Evolutionary conservation across 2,113 vertebrate genomes (phyloP).

Genomic region (Isichthys henryi): DNA sequence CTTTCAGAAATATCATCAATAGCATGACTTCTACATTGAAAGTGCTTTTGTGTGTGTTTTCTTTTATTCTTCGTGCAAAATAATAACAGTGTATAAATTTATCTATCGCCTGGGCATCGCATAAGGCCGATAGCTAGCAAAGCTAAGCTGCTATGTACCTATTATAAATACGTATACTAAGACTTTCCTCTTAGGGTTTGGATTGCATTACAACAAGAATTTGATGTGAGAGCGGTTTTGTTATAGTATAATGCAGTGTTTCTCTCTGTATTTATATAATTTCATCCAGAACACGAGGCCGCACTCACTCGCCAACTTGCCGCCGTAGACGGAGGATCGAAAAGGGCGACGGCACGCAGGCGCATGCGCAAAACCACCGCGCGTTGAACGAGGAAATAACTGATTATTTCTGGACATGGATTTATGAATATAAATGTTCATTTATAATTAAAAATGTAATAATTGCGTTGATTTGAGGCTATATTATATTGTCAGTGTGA

Average conservation of each 20-base stretch:
- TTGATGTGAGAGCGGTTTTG: neutral
- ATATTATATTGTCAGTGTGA: neutral
- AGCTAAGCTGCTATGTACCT: neutral
- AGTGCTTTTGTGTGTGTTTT: neutral
- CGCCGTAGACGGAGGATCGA: neutral
- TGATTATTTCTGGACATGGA: neutral
- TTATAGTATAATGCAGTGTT: neutral
- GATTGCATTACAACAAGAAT: neutral
- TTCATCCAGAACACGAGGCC: neutral
- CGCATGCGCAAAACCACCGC: slow-evolving; percentile 3
- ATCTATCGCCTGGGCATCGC: neutral
- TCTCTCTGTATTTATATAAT: neutral
- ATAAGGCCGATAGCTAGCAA: neutral
- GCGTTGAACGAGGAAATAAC: neutral
- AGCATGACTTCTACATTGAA: neutral
- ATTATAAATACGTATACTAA: neutral
- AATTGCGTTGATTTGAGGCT: neutral
- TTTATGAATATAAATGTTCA: neutral
- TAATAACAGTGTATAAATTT: neutral
- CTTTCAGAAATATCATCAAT: neutral
- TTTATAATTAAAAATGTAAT: neutral
- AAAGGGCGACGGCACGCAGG: neutral
- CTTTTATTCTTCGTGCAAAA: neutral
- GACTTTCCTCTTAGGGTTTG: neutral
- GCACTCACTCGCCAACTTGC: slow-evolving; percentile 10